These are phyloP conservation scores for Vidua macroura DNA, from an alignment of 2,113 vertebrate species.

Conservation along the genomic window DNA sequence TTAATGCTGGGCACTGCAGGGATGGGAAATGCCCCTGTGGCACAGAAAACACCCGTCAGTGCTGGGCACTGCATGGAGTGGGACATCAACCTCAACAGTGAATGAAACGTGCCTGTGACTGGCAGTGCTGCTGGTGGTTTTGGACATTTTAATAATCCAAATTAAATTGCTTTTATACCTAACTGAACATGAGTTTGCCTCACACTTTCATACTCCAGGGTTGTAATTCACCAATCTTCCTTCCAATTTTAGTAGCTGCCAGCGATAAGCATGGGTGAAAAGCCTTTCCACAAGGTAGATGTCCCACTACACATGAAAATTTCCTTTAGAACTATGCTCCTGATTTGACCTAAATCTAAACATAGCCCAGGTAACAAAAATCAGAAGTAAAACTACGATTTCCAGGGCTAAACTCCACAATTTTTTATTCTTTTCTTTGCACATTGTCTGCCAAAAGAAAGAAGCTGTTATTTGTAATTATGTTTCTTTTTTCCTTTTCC, in stretches of 20 bases:
- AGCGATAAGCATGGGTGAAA: not conserved
- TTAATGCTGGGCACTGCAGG: too few relatives aligned
- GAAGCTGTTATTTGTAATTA: not conserved
- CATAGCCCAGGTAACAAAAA: not conserved
- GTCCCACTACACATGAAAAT: not conserved
- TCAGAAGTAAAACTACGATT: not conserved
- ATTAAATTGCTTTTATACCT: not conserved
- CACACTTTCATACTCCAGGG: not conserved
- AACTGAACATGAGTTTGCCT: not conserved
- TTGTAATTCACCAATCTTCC: not conserved
- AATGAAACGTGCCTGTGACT: rapidly evolving
- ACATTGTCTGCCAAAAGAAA: not conserved
- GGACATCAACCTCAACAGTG: rapidly evolving
- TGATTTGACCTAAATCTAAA: not conserved
- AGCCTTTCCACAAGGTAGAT: not conserved
- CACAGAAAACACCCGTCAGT: too few relatives aligned
- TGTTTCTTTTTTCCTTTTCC: not conserved
- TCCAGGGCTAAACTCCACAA: not conserved
- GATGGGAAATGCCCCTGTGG: too few relatives aligned
- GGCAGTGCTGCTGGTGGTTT: not conserved
- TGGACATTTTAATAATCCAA: not conserved
- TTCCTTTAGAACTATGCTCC: not conserved
- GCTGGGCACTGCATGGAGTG: rapidly evolving
- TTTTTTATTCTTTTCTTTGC: not conserved
- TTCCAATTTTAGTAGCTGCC: not conserved